Base-by-base conservation (phyloP, 1,140 invertebrate genomes). In the Aphaenogaster ashmeadi region DNA sequence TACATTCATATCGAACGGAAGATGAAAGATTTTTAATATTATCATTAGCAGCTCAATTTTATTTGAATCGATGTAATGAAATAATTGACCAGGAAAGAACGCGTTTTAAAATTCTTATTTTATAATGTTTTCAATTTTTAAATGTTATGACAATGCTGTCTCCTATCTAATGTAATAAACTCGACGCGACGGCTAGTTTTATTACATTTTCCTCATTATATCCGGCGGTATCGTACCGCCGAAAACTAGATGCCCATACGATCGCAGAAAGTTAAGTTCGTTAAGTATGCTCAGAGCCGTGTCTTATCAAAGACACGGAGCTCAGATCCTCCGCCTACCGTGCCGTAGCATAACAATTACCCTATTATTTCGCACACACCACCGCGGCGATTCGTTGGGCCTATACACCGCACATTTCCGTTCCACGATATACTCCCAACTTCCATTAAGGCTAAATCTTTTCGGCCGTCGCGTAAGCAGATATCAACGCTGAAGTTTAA, bases 291-390 rank as follows among this genome's bases (percentile, higher is more conserved):
- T 89, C 88, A 60, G 67, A 79, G 88, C 77, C 93, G 93, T 94
- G 93, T 94, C 93, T 94, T 94, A 94, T 94, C 93, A 89, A 89
- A 88, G 90, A 92, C 90, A 91, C 89, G 88, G 89, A 90, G 86
- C 91, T 92, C 90, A 90, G 93, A 94, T 94, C 93, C 93, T 87
- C 89, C 81, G 77, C 87, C 88, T 91, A 90, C 87, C 93, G 93
- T 94, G 93, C 89, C 87, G 74, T 80, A 78, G 93, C 93, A 94
- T 94, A 94, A 93, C 93, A 94, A 94, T 94, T 94, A 93, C 93
- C 93, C 91, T 91, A 94, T 94, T 94, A 94, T 91, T 91, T 88
- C 90, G 77, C 80, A 83, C 78, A 74, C 66, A 87, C 84, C 38
- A 1, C 67, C 62, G 13, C 27, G 66, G 67, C 89, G 77, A 80